These are phyloP conservation scores for Elymnias hypermnestra DNA, from an alignment of 1,140 invertebrate species.

Conservation along the genomic window DNA sequence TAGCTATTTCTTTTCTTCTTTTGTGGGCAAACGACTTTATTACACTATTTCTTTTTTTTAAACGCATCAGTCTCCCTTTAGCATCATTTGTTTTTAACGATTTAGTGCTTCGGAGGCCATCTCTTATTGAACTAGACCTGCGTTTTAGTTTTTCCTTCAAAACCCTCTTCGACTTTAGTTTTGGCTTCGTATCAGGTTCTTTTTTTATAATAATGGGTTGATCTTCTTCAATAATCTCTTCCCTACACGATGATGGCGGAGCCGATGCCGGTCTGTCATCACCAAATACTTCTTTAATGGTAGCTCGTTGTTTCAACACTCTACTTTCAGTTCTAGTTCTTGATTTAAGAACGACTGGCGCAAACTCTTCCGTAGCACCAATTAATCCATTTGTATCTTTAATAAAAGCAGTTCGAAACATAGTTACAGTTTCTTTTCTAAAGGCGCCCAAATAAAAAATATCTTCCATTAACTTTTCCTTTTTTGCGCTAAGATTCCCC, in stretches of 20 bases:
- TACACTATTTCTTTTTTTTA: conserved; percentile 76
- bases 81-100: conserved; percentile 78
- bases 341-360: conserved; percentile 83
- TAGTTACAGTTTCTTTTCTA: conserved; percentile 82
- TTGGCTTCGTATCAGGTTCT: conserved; percentile 50
- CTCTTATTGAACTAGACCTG: conserved; percentile 73
- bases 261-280: conserved; percentile 74
- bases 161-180: conserved; percentile 56
- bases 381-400: conserved; percentile 78
- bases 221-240: conserved; percentile 49
- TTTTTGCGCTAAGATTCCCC: conserved; percentile 70
- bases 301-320: conserved; percentile 84
- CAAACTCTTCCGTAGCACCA: conserved; percentile 78
- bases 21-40: conserved; percentile 73
- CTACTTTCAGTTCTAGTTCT: conserved; percentile 86
- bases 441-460: conserved; percentile 81
- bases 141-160: conserved; percentile 52
- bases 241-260: conserved; percentile 71
- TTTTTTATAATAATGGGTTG: conserved; percentile 42
- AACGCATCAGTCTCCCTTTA: conserved; percentile 74
- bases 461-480: conserved; percentile 74
- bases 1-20: conserved; percentile 49
- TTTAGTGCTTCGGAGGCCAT: conserved; percentile 76
- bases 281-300: conserved; percentile 87
- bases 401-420: conserved; percentile 82